Conservation (phyloP, 2,797 vertebrate genomes). For the Smutsia gigantea region DNA sequence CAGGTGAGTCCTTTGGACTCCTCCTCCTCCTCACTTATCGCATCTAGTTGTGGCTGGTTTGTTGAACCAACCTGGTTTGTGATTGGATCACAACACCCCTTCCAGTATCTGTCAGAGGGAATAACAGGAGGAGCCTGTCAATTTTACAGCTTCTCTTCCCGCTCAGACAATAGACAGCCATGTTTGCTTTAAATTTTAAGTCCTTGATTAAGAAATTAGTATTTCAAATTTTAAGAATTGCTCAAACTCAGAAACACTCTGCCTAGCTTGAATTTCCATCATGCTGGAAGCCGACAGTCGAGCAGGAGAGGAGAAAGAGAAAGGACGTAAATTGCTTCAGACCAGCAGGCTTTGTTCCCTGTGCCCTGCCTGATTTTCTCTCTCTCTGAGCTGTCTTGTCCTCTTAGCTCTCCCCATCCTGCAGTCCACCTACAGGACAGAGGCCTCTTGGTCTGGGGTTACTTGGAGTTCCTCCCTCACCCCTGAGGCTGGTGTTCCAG, state of each 20-base stretch:
- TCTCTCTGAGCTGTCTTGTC: not conserved
- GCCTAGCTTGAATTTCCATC: not conserved
- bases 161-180: not conserved
- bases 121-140: too few species aligned
- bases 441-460: not conserved
- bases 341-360: not conserved
- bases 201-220: not conserved
- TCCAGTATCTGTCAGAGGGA: not conserved
- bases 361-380: too few species aligned
- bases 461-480: not conserved
- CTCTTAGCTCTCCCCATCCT: not conserved
- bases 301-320: not conserved
- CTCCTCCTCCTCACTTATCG: not conserved
- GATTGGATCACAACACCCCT: not conserved
- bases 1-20: too few species aligned
- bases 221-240: rapidly evolving
- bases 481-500: rapidly evolving
- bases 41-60: not conserved
- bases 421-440: not conserved
- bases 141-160: not conserved
- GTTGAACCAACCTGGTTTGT: not conserved
- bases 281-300: not conserved
- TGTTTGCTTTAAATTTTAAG: not conserved
- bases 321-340: too few species aligned
- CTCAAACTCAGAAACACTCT: not conserved